A percentile compares a stretch with the other conserved stretches of the same genome.
Evolutionary conservation across 2,113 vertebrate species (phyloP).

Genomic region (Tricholaema leucomelas): DNA sequence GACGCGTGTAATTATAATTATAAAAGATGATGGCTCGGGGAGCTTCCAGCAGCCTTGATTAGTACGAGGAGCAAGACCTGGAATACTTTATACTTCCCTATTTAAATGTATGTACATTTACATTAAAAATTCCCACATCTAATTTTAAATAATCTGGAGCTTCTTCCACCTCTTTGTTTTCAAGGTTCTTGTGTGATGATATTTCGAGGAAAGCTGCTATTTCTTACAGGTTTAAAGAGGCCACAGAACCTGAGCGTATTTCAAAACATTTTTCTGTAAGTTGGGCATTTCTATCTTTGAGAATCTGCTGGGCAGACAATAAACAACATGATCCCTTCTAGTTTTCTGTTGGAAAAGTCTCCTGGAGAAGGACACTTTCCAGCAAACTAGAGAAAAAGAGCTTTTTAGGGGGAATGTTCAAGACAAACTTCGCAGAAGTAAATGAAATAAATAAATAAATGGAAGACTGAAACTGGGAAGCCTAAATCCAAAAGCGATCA

Average conservation of each 20-base stretch:
- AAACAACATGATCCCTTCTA: not conserved
- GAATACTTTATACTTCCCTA: constrained; percentile 66
- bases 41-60: constrained; percentile 74
- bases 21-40: constrained; percentile 74
- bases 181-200: not conserved
- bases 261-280: not conserved
- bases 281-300: not conserved
- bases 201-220: not conserved
- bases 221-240: not conserved
- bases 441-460: not conserved
- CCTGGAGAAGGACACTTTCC: not conserved
- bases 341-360: not conserved
- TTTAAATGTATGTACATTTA: constrained; percentile 50
- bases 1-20: constrained; percentile 75
- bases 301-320: not conserved
- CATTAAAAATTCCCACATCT: not conserved
- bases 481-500: not conserved
- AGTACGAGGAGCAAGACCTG: constrained; percentile 56
- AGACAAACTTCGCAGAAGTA: not conserved
- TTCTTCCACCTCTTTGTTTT: constrained; percentile 18
- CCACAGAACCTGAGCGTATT: not conserved
- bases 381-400: not conserved
- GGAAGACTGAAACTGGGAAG: not conserved
- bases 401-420: not conserved
- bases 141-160: constrained; percentile 25